phyloP scores from a whole-genome alignment of 2,888 invertebrate genomes.

The Teinopalpus imperialis region DNA sequence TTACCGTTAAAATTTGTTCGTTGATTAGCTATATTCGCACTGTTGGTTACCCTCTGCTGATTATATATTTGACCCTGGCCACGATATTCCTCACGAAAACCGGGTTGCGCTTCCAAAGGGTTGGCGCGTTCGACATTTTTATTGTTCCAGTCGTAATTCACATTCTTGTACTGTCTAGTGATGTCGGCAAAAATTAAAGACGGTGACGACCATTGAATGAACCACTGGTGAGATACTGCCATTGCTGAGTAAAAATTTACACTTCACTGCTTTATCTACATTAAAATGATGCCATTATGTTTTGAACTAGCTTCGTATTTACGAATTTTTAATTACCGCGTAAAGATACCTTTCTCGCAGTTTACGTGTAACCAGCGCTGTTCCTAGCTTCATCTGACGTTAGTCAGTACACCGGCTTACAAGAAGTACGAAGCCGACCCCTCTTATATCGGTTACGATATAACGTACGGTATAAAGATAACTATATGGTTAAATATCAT shows the following conservation, averaged over 20 bases:
- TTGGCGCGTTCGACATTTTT: slow-evolving; percentile 24
- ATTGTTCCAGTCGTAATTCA: slow-evolving; percentile 50
- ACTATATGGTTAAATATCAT: slow-evolving; percentile 6
- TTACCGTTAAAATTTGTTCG: slow-evolving; percentile 10
- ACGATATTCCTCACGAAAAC: neutral
- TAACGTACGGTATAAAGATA: slow-evolving; percentile 9
- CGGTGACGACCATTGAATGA: slow-evolving; percentile 72
- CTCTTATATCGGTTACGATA: slow-evolving; percentile 15
- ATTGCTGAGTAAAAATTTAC: slow-evolving; percentile 39
- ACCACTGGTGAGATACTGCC: slow-evolving; percentile 78
- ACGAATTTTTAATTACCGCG: neutral
- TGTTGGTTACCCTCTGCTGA: neutral
- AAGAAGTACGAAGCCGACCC: slow-evolving; percentile 13
- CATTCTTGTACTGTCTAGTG: slow-evolving; percentile 50
- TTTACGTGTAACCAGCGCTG: slow-evolving; percentile 13
- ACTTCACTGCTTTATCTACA: slow-evolving; percentile 5
- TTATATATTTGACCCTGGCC: neutral
- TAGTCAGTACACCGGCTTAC: slow-evolving; percentile 12
- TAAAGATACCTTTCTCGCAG: neutral
- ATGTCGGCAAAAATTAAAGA: slow-evolving; percentile 60
- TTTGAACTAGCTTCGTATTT: too few relatives aligned
- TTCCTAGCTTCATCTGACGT: slow-evolving; percentile 12
- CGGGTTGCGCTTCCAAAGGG: slow-evolving; percentile 13
- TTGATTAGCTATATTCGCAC: slow-evolving; percentile 1
- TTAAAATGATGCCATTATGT: too few relatives aligned